Base-by-base conservation (phyloP, 2,797 vertebrate genomes). In the Peromyscus melanophrys region DNA sequence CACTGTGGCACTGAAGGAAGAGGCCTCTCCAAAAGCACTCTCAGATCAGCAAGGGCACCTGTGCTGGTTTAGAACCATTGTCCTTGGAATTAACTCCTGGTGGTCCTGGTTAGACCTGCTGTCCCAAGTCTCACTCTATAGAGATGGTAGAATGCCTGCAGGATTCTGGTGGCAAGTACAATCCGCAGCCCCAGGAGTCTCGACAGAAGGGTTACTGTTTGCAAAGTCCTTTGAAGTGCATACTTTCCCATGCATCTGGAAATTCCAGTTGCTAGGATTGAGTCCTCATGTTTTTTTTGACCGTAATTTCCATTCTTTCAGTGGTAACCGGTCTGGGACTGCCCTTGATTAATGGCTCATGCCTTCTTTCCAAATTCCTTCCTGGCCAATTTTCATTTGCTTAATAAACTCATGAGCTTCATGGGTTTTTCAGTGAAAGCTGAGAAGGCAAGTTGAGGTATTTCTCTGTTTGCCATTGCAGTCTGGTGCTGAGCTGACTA, bases 281-380 rank as follows among this genome's bases (percentile, higher is more conserved):
- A 97, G 94, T 96, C 61, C 81, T 96, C 4, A 1, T 91, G 95
- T 57, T 55, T 52, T 55, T 55, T 76, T 76, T 96, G 92, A 95
- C 82, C 67, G 63, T 94, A 95, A 95, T 97, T 97, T 98, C 95
- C 91, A 97, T 96, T 96, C 90, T 84, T 89, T 96, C 95, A 80
- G 77, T 94, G 90, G 92, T 83, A 95, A 85, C 88, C 77, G 77
- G 92, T 85, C 88, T 95, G 78, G 23, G 81, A 86, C 77, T 95
- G 90, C 29, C 87, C 90, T 97, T 89, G 94, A 97, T 92, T 94
- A 97, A 95, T 85, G 84, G 55, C 59, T 96, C 77, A 59, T 95
- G 75, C 46, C 52, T 96, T 91, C 92, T 85, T 90, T 95, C 80
- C 85, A 94, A 87, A 92, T 96, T 96, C 61, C 65, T 87, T 55